Base-by-base conservation (phyloP, 2,888 invertebrate species). In the Phytoseiulus persimilis region DNA sequence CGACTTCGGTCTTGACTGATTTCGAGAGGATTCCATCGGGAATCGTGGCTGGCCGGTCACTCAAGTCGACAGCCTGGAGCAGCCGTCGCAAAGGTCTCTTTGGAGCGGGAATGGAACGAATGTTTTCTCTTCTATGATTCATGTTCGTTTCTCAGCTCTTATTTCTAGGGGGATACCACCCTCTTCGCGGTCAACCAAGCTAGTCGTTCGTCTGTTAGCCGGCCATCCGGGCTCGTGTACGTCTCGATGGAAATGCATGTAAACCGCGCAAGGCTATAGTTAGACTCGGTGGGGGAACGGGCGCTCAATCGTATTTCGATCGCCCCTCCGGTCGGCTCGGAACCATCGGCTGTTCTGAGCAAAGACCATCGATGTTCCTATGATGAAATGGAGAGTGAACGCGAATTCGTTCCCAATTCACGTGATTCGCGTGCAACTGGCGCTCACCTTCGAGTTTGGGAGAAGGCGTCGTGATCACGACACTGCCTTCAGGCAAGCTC, bases 401-500 rank as follows among this genome's bases (percentile, higher is more conserved):
- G 18, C 5, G 5, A 18, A 65, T 65, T 23, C 11, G 28, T 2
- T 65, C 9, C 9, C 5, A 28, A 65, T 65, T 65, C 28, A 28
- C n/a, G n/a, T n/a, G n/a, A n/a, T n/a, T 23, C 23, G 65, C 23
- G 18, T 23, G 1, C 65, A 18, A 11, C 18, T 14, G 18, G 2
- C 14, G 65, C 65, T 14, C 65, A 65, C 65, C 65, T 65, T 65
- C 65, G 18, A 65, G 65, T 65, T 65, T 65, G 28, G 65, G 65
- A n/a, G 87, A 87, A 33, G 32, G 39, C 32, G 32, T 33, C 31
- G 32, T 45, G 28, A 87, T 28, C 32, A 87, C 87, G 11, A 87
- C n/a, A 31, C 87, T 87, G 39, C 87, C 87, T 87, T 33, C n/a
- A 28, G 87, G 87, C 28, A 87, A 31, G 18, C 31, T 6, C n/a